A percentile compares a stretch with the other conserved stretches of the same genome.
These are phyloP conservation scores for Drosophila willistoni DNA, from an alignment of 1,140 invertebrate species.

Conservation along the genomic window DNA sequence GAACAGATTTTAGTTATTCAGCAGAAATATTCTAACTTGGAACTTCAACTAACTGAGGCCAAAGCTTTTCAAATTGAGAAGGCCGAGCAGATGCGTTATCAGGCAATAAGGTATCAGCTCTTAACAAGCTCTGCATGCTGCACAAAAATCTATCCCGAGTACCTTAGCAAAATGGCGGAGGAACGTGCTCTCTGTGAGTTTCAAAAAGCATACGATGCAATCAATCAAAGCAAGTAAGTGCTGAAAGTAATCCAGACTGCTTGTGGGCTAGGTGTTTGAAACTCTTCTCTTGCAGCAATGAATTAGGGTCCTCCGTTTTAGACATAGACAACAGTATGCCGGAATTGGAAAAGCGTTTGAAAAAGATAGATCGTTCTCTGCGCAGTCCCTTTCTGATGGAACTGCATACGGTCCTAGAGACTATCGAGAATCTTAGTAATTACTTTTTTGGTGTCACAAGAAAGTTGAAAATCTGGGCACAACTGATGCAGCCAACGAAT, in stretches of 20 bases:
- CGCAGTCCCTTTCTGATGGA: conserved; percentile 38
- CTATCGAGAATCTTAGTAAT: conserved; percentile 51
- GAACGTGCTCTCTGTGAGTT: conserved; percentile 56
- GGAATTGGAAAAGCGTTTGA: conserved; percentile 44
- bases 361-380: conserved; percentile 45
- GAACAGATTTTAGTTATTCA: conserved; percentile 56
- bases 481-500: conserved; percentile 60
- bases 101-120: conserved; percentile 54
- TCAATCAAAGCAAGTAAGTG: conserved; percentile 58
- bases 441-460: conserved; percentile 60
- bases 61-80: conserved; percentile 47
- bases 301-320: conserved; percentile 34
- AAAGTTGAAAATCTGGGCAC: conserved; percentile 59
- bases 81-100: conserved; percentile 60
- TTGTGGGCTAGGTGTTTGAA: neutral
- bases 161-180: conserved; percentile 57
- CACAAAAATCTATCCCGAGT: conserved; percentile 64
- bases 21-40: conserved; percentile 15
- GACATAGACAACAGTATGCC: conserved; percentile 31
- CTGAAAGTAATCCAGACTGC: neutral
- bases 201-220: conserved; percentile 49
- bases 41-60: conserved; percentile 15
- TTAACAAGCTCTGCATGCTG: conserved; percentile 31
- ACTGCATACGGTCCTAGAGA: conserved; percentile 42
- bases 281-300: neutral